These are phyloP conservation scores for Ctenoplectra terminalis DNA, from an alignment of 1,140 invertebrate species.

Conservation along the genomic window DNA sequence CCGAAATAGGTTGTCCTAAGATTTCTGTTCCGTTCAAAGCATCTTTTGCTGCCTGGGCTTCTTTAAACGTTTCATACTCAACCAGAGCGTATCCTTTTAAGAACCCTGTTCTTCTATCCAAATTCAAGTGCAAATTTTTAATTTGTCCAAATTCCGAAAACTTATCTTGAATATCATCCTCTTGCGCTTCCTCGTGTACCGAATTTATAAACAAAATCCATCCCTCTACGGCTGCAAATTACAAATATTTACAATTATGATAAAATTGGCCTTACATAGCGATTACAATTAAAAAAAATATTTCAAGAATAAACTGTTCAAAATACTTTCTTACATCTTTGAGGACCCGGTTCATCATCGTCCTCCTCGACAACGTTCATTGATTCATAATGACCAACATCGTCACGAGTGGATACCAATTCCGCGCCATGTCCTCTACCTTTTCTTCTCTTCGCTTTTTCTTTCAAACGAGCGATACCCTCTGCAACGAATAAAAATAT, in stretches of 20 bases:
- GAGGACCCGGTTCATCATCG: conserved; percentile 95
- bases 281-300: no score
- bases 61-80: conserved; percentile 98
- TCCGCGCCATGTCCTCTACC: conserved; percentile 95
- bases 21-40: conserved; percentile 95
- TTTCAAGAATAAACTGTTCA: not conserved
- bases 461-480: conserved; percentile 95
- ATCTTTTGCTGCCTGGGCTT: conserved; percentile 95
- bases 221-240: conserved; percentile 92
- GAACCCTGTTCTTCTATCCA: conserved; percentile 98
- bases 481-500: conserved; percentile 83
- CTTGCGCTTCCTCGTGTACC: conserved; percentile 98
- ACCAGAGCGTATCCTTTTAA: conserved; percentile 98
- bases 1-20: conserved; percentile 94
- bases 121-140: conserved; percentile 98
- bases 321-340: conserved; percentile 87
- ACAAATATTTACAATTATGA: not conserved
- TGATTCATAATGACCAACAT: conserved; percentile 90
- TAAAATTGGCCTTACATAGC: not conserved
- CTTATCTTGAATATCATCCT: conserved; percentile 98
- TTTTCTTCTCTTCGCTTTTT: conserved; percentile 97
- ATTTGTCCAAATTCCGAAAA: conserved; percentile 99
- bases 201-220: conserved; percentile 99
- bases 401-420: conserved; percentile 91
- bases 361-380: conserved; percentile 85